Evolutionary conservation across 2,797 vertebrate genomes (phyloP).

Genomic region (Eulemur coronatus): DNA sequence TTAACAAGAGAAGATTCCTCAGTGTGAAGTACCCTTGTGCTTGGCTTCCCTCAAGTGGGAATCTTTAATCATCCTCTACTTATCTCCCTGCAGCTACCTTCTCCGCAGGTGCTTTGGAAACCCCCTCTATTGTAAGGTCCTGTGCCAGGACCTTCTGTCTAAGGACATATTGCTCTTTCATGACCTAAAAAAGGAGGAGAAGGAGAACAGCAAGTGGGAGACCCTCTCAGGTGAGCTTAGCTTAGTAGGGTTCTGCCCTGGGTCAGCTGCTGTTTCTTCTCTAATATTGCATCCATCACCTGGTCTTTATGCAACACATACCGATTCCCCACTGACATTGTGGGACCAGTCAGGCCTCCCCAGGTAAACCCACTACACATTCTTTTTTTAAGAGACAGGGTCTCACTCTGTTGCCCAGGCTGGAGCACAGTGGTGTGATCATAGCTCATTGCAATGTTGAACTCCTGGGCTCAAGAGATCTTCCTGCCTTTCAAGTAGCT

Average conservation of each 20-base stretch:
- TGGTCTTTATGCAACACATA: neutral
- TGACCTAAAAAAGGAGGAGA: slow-evolving; percentile 41
- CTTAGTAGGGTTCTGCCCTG: neutral
- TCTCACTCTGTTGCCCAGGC: neutral
- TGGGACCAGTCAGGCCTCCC: neutral
- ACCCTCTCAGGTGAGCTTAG: slow-evolving; percentile 33
- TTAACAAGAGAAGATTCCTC: neutral
- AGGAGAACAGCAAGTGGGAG: slow-evolving; percentile 50
- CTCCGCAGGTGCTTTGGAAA: slow-evolving; percentile 59
- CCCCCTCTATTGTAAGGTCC: slow-evolving; percentile 71
- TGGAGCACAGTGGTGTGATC: neutral
- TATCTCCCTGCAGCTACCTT: slow-evolving; percentile 72
- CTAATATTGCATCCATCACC: neutral
- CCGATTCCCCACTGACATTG: neutral
- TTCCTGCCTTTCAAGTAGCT: neutral
- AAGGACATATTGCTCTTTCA: slow-evolving; percentile 56
- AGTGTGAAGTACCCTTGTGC: neutral
- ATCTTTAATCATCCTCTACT: slow-evolving; percentile 12
- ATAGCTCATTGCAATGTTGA: neutral
- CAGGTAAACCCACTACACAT: neutral
- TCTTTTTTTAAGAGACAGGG: neutral
- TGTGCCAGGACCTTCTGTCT: slow-evolving; percentile 66
- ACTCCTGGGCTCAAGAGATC: neutral
- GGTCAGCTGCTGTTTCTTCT: neutral
- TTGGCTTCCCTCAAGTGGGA: neutral